Percentiles rank a stretch among this genome's conserved stretches.
These are phyloP conservation scores for Heliconius ethilla DNA, from an alignment of 2,888 invertebrate genomes.

Conservation along the genomic window DNA sequence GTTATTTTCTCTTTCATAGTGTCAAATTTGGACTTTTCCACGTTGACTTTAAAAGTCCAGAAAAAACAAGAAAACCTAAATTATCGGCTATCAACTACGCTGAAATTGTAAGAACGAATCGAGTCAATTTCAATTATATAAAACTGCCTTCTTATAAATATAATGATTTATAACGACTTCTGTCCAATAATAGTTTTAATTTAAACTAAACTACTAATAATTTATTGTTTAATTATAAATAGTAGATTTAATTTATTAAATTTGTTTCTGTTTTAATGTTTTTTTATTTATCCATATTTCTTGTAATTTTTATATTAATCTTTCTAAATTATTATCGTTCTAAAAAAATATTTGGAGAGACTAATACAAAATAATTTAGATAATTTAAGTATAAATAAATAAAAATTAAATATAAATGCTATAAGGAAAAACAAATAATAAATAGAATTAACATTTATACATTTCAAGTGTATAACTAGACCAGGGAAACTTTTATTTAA, in stretches of 20 bases:
- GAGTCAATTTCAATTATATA: conserved; percentile 68
- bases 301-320: neutral
- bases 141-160: conserved; percentile 46
- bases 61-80: conserved; percentile 71
- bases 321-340: neutral
- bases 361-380: too few relatives aligned
- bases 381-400: too few relatives aligned
- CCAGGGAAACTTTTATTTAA: neutral
- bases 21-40: conserved; percentile 74
- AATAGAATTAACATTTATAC: too few relatives aligned
- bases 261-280: neutral
- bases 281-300: neutral
- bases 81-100: conserved; percentile 70
- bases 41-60: conserved; percentile 71
- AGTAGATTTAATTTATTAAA: conserved; percentile 16
- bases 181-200: neutral
- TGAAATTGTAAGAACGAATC: conserved; percentile 66
- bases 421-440: too few relatives aligned
- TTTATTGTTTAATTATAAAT: conserved; percentile 15
- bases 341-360: neutral
- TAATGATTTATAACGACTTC: conserved; percentile 33
- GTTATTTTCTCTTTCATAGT: conserved; percentile 56
- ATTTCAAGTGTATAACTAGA: neutral
- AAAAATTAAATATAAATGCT: too few relatives aligned
- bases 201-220: conserved; percentile 1